These are phyloP conservation scores for Peromyscus eremicus DNA, from an alignment of 2,797 vertebrate genomes.

Conservation along the genomic window DNA sequence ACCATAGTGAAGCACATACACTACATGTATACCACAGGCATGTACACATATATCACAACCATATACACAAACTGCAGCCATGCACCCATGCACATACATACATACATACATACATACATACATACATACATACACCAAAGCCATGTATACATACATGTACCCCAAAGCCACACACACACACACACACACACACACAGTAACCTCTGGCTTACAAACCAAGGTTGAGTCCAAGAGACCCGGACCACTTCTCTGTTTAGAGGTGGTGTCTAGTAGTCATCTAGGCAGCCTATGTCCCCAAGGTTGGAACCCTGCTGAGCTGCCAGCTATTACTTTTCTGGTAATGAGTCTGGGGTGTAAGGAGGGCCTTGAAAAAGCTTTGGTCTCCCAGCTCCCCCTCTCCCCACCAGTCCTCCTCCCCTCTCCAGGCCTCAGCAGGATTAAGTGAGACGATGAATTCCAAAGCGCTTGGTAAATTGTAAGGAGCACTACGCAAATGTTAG, in stretches of 20 bases:
- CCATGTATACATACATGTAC: neutral
- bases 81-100: neutral
- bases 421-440: constrained; percentile 55
- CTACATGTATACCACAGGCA: neutral
- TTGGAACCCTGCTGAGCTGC: neutral
- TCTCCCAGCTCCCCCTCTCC: accelerated
- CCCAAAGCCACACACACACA: too few species aligned
- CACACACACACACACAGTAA: too few species aligned
- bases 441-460: constrained; percentile 58
- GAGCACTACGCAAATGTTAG: constrained; percentile 80
- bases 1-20: neutral
- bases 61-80: neutral
- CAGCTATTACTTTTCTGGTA: neutral
- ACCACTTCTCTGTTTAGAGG: neutral
- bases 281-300: neutral
- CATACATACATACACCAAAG: neutral
- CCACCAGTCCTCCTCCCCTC: neutral
- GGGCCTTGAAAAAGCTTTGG: neutral
- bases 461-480: constrained; percentile 74
- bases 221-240: neutral
- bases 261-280: neutral
- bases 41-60: neutral
- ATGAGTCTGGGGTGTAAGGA: neutral
- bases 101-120: neutral
- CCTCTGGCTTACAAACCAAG: neutral